These are phyloP conservation scores for Rhamnusium bicolor DNA, from an alignment of 2,888 invertebrate genomes.

Conservation along the genomic window DNA sequence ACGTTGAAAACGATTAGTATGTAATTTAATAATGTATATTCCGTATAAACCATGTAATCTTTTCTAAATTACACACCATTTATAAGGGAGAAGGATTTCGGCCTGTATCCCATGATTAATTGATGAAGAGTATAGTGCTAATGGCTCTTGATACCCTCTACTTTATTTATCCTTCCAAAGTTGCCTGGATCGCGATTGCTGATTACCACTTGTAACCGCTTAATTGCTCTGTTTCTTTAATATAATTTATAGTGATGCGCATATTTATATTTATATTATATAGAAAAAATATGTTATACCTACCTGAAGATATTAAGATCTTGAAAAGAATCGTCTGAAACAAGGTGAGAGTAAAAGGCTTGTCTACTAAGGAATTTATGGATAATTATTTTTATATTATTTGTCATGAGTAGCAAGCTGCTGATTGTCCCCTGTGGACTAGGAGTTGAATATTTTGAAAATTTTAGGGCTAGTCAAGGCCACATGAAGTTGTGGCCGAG, in stretches of 20 bases:
- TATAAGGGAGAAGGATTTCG: conserved; percentile 65
- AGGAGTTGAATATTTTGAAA: no score
- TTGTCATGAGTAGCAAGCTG: no score
- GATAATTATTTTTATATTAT: no score
- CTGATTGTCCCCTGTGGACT: no score
- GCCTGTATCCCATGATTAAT: conserved; percentile 67
- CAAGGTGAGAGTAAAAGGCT: no score
- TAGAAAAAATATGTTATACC: background rate
- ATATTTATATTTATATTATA: background rate
- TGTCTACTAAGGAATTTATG: no score
- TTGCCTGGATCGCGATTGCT: conserved; percentile 40
- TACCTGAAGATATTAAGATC: no score
- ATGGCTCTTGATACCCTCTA: conserved; percentile 68
- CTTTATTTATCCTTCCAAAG: conserved; percentile 52
- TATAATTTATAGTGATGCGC: background rate
- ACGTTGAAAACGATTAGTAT: conserved; percentile 62
- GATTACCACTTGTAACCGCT: conserved; percentile 48
- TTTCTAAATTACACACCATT: conserved; percentile 70
- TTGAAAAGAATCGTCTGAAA: no score
- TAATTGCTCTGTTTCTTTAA: conserved; percentile 43
- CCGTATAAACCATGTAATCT: conserved; percentile 69
- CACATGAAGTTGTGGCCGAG: no score
- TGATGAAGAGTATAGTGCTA: conserved; percentile 67
- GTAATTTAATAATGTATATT: conserved; percentile 68
- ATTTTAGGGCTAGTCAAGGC: no score